These are phyloP conservation scores for Cyprinodon diabolis DNA, from an alignment of 2,797 vertebrate genomes.

Conservation along the genomic window DNA sequence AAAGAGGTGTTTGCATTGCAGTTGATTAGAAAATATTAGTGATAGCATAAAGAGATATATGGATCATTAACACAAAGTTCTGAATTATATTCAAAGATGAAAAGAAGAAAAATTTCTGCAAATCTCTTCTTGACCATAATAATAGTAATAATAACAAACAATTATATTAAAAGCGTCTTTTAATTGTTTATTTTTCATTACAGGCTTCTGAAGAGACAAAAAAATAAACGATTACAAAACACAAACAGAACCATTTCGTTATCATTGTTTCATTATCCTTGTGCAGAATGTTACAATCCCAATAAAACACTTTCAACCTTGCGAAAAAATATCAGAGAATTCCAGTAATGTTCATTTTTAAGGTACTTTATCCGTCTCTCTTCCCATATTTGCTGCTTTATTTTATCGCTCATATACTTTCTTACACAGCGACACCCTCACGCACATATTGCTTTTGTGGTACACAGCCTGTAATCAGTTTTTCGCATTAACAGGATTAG, in stretches of 20 bases:
- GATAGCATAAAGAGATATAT: not conserved
- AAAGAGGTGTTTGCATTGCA: too few relatives aligned
- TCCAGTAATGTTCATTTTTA: not conserved
- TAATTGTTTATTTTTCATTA: not conserved
- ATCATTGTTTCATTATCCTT: too few relatives aligned
- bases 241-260: not conserved
- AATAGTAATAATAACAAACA: not conserved
- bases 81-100: not conserved
- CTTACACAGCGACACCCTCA: conserved; percentile 25
- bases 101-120: not conserved
- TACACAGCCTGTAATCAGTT: conserved; percentile 66
- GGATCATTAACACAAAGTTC: not conserved
- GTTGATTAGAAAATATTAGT: not conserved
- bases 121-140: not conserved
- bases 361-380: not conserved
- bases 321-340: not conserved
- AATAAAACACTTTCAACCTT: not conserved
- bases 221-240: not conserved
- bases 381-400: conserved; percentile 5
- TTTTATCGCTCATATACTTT: conserved; percentile 19
- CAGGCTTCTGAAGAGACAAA: not conserved
- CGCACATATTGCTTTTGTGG: conserved; percentile 46
- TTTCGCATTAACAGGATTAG: conserved; percentile 72
- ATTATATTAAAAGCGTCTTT: not conserved
- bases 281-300: not conserved